Evolutionary conservation across 2,888 invertebrate genomes (phyloP), one percentile per base, ranked within the genome.

Genomic region (Troilus luridus): DNA sequence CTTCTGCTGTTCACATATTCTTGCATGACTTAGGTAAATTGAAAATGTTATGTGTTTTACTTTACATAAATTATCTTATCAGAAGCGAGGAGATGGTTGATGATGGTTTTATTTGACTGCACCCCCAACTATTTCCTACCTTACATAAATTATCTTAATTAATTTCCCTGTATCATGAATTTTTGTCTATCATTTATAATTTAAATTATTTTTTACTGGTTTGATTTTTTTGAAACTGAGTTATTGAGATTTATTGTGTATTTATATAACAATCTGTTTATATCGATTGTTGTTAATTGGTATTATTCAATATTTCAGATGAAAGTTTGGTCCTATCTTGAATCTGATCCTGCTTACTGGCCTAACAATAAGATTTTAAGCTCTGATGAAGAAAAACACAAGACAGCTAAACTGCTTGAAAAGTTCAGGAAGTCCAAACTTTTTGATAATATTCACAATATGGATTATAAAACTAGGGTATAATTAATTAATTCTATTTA

Each of bases 341-440:
- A 90, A n/a, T 90, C 91, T 7, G 98, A 98, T 94, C 97, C 97
- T 0, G 94, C 98, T 19, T 98, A 98, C 94, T 95, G 96, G 14
- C 96, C 96, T 93, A 95, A 95, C 14, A 94, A 95, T 60, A 94
- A 95, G 24, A 96, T 96, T 0, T 95, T 96, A 0, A 94, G 96
- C 0, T 94, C 96, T 60, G 97, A 97, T 92, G 97, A 98, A 93
- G 96, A 96, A 94, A 97, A 97, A 94, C 95, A 96, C 77, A 94
- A 96, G 91, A 95, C 97, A 0, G 97, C 97, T 60, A 94, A 96
- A 92, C 96, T 96, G 93, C 94, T 97, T 92, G 91, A 92, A 17
- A 89, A 91, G 12, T 92, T 92, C 27, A 62, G 91, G 27, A 88
- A 90, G 41, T 91, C 92, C 24, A 24, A 58, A 56, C 72, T 92